A percentile compares a stretch with the other conserved stretches of the same genome.
These are phyloP conservation scores for Hydrolagus colliei DNA, from an alignment of 2,797 vertebrate species.

Conservation along the genomic window DNA sequence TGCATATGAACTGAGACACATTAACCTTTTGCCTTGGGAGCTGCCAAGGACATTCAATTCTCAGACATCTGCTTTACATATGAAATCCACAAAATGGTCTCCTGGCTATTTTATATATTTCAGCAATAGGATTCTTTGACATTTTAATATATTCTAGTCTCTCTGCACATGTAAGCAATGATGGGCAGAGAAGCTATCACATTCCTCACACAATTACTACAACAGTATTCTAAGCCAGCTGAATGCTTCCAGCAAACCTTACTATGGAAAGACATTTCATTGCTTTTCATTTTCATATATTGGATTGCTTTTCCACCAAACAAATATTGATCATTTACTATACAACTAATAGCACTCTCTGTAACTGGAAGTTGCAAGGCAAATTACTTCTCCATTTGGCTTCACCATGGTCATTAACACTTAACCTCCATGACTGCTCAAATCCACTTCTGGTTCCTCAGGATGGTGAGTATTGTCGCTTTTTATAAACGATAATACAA, in stretches of 20 bases:
- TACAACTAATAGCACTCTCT: not conserved
- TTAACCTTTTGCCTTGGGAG: not conserved
- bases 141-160: not conserved
- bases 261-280: not conserved
- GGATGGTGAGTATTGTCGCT: not conserved
- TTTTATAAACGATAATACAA: not conserved
- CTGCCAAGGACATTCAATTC: constrained; percentile 2
- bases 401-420: not conserved
- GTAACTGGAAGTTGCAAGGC: not conserved
- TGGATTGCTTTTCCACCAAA: not conserved
- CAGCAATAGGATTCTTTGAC: not conserved
- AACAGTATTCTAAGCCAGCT: not conserved
- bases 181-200: not conserved
- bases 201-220: not conserved
- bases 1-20: not conserved
- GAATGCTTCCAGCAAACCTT: not conserved
- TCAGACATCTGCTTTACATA: not conserved
- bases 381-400: not conserved
- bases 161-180: not conserved
- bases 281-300: not conserved
- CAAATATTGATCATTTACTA: not conserved
- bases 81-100: not conserved
- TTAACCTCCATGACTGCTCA: not conserved
- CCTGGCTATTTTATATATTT: not conserved
- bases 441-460: not conserved